phyloP scores from a whole-genome alignment of 2,888 invertebrate species.

The Mesoligia furuncula region DNA sequence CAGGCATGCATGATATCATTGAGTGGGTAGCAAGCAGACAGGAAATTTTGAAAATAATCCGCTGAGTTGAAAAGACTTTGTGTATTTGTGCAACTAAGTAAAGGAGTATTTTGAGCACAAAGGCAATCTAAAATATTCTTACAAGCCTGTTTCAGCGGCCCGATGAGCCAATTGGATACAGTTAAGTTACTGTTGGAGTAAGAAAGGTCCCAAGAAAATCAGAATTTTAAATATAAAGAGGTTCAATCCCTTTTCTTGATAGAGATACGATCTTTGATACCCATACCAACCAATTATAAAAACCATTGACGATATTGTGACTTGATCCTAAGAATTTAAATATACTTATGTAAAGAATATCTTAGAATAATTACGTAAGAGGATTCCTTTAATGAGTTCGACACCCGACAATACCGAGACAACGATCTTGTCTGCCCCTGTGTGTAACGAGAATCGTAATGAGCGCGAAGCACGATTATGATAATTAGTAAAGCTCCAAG shows the following conservation, averaged over 20 bases:
- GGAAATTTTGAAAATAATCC: slow-evolving; percentile 29
- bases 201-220: neutral
- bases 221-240: neutral
- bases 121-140: neutral
- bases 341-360: neutral
- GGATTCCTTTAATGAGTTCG: slow-evolving; percentile 25
- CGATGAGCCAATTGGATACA: neutral
- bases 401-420: slow-evolving; percentile 11
- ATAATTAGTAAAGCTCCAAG: slow-evolving; percentile 30
- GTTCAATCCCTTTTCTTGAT: slow-evolving; percentile 1
- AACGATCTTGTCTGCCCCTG: slow-evolving; percentile 19
- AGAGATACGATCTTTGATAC: neutral
- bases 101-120: neutral
- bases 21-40: slow-evolving; percentile 40
- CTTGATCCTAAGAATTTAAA: slow-evolving; percentile 17
- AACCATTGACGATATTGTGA: slow-evolving; percentile 4
- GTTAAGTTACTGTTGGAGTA: neutral
- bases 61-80: neutral
- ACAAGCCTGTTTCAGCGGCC: neutral
- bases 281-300: neutral
- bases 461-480: slow-evolving; percentile 33
- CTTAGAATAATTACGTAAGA: slow-evolving; percentile 15
- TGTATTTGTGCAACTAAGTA: neutral
- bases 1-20: slow-evolving; percentile 43
- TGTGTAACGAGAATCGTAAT: slow-evolving; percentile 23